Conservation (phyloP, 2,888 invertebrate species). For the Mimachlamys varia region DNA sequence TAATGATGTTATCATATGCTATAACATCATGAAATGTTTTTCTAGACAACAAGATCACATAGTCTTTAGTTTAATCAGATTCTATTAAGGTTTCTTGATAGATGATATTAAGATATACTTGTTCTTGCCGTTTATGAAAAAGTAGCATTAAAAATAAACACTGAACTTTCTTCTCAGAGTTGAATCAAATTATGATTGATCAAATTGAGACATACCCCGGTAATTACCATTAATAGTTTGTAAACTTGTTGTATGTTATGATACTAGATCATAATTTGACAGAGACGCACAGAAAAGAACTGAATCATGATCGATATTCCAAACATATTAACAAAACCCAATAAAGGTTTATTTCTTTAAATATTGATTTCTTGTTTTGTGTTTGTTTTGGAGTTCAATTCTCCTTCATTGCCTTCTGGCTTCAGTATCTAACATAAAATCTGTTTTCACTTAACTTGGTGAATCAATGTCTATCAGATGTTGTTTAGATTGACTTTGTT, state of each 20-base stretch:
- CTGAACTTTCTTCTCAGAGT: not conserved
- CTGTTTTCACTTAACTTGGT: too few relatives aligned
- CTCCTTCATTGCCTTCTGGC: too few relatives aligned
- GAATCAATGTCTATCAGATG: too few relatives aligned
- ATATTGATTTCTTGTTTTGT: not conserved
- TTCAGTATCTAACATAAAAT: too few relatives aligned
- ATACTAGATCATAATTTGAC: not conserved
- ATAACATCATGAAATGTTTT: not conserved
- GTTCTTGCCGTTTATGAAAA: conserved; percentile 4
- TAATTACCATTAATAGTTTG: not conserved
- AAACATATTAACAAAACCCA: not conserved
- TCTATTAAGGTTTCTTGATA: not conserved
- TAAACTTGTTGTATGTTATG: not conserved
- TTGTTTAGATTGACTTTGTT: too few relatives aligned
- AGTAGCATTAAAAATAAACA: not conserved
- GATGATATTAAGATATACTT: not conserved
- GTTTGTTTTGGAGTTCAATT: not conserved
- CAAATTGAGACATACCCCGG: not conserved
- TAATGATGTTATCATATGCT: not conserved
- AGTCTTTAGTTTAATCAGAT: not conserved
- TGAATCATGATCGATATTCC: conserved; percentile 33
- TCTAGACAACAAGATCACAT: not conserved
- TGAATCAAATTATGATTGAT: not conserved
- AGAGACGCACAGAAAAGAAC: not conserved
- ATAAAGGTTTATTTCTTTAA: conserved; percentile 29